Conservation (phyloP, 2,888 invertebrate genomes). For the Toxonevra muliebris region DNA sequence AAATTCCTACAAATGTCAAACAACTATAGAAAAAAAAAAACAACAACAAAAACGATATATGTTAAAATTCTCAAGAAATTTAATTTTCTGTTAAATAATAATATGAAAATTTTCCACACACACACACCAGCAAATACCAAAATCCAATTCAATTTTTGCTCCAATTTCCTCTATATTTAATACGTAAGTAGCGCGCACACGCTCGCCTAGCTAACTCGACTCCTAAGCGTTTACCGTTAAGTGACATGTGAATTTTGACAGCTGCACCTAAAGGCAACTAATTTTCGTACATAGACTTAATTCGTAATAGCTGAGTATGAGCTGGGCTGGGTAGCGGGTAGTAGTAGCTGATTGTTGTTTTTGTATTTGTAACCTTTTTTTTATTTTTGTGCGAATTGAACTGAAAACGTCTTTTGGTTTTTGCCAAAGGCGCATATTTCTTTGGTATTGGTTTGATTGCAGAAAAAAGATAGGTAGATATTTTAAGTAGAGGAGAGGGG, state of each 20-base stretch:
- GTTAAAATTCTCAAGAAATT: not conserved
- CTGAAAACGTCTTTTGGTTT: too few relatives aligned
- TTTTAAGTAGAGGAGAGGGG: not conserved
- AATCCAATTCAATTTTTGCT: not conserved
- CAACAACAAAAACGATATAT: constrained; percentile 1
- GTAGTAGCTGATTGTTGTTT: too few relatives aligned
- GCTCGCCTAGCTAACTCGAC: too few relatives aligned
- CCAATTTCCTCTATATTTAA: too few relatives aligned
- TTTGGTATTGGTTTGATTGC: too few relatives aligned
- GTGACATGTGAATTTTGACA: constrained; percentile 45
- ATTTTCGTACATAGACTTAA: not conserved
- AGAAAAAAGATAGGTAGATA: not conserved
- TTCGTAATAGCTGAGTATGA: too few relatives aligned
- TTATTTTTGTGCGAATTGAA: too few relatives aligned
- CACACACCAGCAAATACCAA: not conserved
- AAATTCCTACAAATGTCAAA: too few relatives aligned
- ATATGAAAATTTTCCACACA: constrained; percentile 7
- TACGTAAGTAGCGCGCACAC: too few relatives aligned
- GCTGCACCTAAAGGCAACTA: constrained; percentile 37
- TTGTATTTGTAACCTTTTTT: too few relatives aligned
- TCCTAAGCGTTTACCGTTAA: constrained; percentile 11
- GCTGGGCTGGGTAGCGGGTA: too few relatives aligned
- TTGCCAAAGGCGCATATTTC: too few relatives aligned
- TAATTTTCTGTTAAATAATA: not conserved
- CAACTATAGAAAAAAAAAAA: not conserved